phyloP scores from a whole-genome alignment of 2,113 vertebrate species.

The Anolis carolinensis region DNA sequence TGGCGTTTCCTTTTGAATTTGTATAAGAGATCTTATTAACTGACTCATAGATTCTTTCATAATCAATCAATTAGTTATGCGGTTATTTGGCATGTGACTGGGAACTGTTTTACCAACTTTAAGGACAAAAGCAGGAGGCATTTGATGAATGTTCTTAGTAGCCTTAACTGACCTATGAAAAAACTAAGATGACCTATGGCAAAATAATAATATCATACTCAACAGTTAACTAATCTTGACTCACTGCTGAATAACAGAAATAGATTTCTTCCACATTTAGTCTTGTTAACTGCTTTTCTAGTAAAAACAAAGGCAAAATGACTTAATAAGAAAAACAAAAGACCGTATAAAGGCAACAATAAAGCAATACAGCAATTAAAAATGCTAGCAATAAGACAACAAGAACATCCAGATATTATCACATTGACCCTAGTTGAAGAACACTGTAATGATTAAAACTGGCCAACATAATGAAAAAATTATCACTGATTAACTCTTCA shows the following conservation, averaged over 20 bases:
- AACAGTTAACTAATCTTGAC: background rate
- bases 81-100: background rate
- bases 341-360: background rate
- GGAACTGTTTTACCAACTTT: background rate
- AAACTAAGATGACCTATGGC: background rate
- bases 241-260: background rate
- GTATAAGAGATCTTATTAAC: background rate
- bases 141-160: background rate
- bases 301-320: background rate
- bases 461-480: background rate
- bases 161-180: background rate
- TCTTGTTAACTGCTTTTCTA: background rate
- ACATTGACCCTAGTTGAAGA: too few species aligned
- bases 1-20: background rate
- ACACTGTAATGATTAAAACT: background rate
- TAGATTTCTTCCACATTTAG: background rate
- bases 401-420: too few species aligned
- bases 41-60: background rate
- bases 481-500: background rate
- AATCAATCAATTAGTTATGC: conserved; percentile 17
- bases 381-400: background rate
- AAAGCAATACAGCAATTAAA: background rate
- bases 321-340: background rate
- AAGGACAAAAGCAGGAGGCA: background rate
- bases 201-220: background rate